Base-by-base conservation (phyloP, 1,140 invertebrate species). In the Ylistrum balloti region DNA sequence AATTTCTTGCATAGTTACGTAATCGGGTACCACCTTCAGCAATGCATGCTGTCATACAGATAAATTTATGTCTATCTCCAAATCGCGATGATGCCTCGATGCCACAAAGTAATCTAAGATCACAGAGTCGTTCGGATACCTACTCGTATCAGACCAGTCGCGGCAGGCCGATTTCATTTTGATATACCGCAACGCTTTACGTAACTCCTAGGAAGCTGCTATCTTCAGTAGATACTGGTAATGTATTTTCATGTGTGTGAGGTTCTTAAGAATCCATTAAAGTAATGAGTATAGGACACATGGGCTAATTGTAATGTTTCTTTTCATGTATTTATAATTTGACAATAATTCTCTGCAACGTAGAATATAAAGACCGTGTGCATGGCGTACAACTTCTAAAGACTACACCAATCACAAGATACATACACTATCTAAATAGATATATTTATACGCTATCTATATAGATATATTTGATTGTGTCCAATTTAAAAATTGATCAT, bases 321-420 rank as follows among this genome's bases (percentile, higher is more conserved):
- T 74, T 74, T 74, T 74, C 56, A 74, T 74, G 56, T 74, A 74
- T 74, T 74, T 74, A 28, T 74, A 74, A 74, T 74, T 74, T 74
- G 56, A 74, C 56, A 74, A 74, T 74, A 74, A 74, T 74, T 74
- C n/a, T n/a, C 56, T 28, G 56, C 56, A 74, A 28, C 56, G n/a
- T 28, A 74, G 56, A n/a, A n/a, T 13, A 9, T 17, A 74, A n/a
- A 74, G 22, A 28, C 56, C n/a, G 28, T 74, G 22, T 74, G 56
- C 13, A 74, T 28, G 56, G 28, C 11, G n/a, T 28, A 13, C 5
- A 28, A 0, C 56, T 5, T 74, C 3, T 22, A 1, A 1, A 7
- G n/a, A 74, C 56, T 11, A 9, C 1, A n/a, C 56, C 3, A 74
- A 22, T 38, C 35, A 13, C 35, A 7, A 38, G 13, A 38, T 38